Conservation (phyloP, 2,113 vertebrate genomes). For the Macroglossus sobrinus region DNA sequence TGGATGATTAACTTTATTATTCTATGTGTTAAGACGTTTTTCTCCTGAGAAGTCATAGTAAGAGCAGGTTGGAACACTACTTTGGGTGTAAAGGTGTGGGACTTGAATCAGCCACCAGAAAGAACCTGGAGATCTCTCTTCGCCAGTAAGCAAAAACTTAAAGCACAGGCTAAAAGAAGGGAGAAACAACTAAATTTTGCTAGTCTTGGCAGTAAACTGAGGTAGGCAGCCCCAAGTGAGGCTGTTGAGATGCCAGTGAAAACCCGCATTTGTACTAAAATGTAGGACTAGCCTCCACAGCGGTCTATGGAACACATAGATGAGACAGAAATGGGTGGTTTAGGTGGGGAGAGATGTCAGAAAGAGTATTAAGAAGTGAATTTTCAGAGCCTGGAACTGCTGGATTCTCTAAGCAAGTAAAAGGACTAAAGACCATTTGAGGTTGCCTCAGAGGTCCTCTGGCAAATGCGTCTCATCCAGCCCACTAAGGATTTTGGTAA, state of each 20-base stretch:
- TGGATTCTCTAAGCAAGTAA: background rate
- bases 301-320: background rate
- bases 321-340: background rate
- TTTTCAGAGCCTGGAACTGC: background rate
- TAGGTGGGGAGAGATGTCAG: no score
- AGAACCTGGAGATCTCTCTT: background rate
- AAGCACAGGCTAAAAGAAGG: background rate
- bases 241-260: background rate
- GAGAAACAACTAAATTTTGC: background rate
- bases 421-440: background rate
- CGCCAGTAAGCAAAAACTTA: background rate
- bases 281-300: background rate
- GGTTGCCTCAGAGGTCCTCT: background rate
- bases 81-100: background rate
- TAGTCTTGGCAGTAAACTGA: background rate
- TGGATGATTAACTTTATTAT: background rate
- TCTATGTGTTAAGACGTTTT: background rate
- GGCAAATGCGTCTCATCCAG: background rate
- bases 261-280: background rate
- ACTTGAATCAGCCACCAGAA: background rate
- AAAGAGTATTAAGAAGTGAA: background rate
- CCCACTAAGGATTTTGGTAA: background rate
- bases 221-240: background rate
- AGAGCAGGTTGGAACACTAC: background rate
- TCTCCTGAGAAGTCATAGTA: background rate